A percentile compares a stretch with the other conserved stretches of the same genome.
Evolutionary conservation across 2,888 invertebrate genomes (phyloP).

Genomic region (Drosophila algonquin): DNA sequence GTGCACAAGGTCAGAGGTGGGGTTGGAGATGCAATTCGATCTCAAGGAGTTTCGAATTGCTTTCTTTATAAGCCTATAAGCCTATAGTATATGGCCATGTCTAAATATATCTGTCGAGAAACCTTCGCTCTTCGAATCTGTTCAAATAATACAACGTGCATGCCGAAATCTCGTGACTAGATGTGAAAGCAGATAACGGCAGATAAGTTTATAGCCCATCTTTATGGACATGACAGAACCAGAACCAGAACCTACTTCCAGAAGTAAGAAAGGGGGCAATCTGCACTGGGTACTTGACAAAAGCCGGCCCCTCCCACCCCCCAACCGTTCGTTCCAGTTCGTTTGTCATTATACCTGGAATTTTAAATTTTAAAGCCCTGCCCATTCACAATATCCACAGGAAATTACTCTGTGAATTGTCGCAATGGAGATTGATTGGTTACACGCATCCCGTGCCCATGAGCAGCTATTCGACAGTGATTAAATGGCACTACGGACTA

Average conservation of each 20-base stretch:
- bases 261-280: conserved; percentile 20
- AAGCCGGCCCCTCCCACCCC: not conserved
- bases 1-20: not conserved
- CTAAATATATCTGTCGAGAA: not conserved
- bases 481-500: not conserved
- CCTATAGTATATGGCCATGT: not conserved
- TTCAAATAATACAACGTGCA: conserved; percentile 38
- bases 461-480: not conserved
- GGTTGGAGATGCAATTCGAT: not conserved
- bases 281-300: conserved; percentile 6
- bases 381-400: conserved; percentile 13
- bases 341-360: conserved; percentile 26
- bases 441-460: not conserved
- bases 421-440: conserved; percentile 23
- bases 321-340: conserved; percentile 7
- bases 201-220: conserved; percentile 64
- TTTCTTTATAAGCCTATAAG: not conserved
- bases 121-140: conserved; percentile 26
- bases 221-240: conserved; percentile 52
- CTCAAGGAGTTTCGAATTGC: not conserved
- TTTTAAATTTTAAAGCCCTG: conserved; percentile 19
- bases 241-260: conserved; percentile 6
- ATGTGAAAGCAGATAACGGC: conserved; percentile 49
- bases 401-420: conserved; percentile 14
- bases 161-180: conserved; percentile 45